Evolutionary conservation across 2,888 invertebrate genomes (phyloP).

Genomic region (Trachelus iudaicus): DNA sequence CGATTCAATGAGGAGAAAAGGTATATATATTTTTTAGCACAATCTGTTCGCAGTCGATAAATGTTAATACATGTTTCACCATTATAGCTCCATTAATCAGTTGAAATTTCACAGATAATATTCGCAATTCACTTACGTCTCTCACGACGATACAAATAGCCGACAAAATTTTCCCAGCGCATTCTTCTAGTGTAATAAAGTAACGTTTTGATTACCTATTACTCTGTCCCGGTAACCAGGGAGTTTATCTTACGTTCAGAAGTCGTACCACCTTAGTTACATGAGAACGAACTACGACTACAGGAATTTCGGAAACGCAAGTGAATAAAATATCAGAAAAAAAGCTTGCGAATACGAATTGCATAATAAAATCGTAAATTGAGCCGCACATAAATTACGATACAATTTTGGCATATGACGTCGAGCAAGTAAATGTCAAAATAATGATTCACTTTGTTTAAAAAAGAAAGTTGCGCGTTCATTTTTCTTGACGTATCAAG

Average conservation of each 20-base stretch:
- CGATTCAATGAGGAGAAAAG: too few species aligned
- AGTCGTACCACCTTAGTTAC: neutral
- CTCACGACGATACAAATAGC: neutral
- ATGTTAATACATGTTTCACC: neutral
- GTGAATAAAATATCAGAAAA: too few species aligned
- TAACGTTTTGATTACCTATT: neutral
- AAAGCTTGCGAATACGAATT: too few species aligned
- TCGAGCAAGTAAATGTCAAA: neutral
- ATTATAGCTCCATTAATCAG: neutral
- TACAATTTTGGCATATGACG: neutral
- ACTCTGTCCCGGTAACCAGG: neutral
- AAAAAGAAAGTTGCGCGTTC: neutral
- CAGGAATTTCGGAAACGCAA: neutral
- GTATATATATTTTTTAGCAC: too few species aligned
- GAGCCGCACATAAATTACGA: neutral
- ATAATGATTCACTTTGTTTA: neutral
- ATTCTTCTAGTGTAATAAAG: neutral
- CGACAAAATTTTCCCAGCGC: neutral
- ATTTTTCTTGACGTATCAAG: neutral
- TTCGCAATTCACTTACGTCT: neutral
- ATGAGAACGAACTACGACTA: neutral
- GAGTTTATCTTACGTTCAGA: neutral
- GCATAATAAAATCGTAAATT: neutral
- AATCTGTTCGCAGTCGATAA: neutral
- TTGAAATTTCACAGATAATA: neutral